phyloP scores from a whole-genome alignment of 2,113 vertebrate genomes.

The Ramphastos sulfuratus region DNA sequence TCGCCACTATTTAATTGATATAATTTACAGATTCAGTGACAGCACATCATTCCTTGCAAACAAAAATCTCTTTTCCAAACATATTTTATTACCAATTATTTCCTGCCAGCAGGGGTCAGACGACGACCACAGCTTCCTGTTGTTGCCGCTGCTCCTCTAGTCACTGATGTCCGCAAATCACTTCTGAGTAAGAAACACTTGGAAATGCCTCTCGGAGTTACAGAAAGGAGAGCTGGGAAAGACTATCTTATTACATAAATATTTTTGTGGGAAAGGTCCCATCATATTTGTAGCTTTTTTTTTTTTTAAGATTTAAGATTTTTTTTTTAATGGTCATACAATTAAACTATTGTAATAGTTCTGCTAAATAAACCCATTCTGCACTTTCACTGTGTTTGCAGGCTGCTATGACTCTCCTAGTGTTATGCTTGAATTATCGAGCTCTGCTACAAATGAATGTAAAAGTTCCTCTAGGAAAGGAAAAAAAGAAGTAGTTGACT shows the following conservation, averaged over 20 bases:
- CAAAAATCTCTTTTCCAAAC: background rate
- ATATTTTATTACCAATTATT: background rate
- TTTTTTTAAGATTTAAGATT: accelerated
- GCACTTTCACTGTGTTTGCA: background rate
- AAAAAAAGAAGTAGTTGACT: background rate
- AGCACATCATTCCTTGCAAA: background rate
- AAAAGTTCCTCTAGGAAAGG: background rate
- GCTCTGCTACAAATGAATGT: background rate
- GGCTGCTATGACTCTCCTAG: background rate
- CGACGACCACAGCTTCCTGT: background rate
- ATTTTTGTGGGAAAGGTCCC: background rate
- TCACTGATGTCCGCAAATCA: background rate
- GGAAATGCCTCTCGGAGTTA: background rate
- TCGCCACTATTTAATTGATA: background rate
- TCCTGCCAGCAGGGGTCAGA: constrained; percentile 39
- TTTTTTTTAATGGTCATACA: background rate
- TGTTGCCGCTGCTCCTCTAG: accelerated
- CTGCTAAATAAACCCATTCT: background rate
- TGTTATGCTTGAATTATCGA: background rate
- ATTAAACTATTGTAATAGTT: background rate
- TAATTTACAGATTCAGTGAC: background rate
- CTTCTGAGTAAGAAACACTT: background rate
- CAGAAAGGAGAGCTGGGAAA: background rate
- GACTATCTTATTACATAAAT: background rate
- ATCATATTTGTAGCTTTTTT: background rate